phyloP scores from a whole-genome alignment of 2,113 vertebrate genomes.

The Sorex fumeus region DNA sequence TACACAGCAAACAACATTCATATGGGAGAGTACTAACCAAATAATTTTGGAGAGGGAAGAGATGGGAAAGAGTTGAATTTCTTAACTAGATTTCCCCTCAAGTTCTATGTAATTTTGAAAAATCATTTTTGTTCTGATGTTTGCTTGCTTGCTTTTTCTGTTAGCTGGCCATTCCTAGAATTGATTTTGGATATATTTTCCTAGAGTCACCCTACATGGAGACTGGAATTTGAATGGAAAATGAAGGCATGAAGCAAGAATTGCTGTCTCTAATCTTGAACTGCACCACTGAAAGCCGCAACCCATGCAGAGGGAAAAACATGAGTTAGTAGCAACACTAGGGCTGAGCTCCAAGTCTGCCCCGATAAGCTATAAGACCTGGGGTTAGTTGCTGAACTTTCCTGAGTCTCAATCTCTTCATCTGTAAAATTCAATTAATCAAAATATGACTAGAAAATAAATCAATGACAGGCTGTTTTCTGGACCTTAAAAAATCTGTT shows the following conservation, averaged over 20 bases:
- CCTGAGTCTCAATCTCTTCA: constrained; percentile 29
- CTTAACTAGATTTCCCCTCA: neutral
- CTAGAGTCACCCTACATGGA: neutral
- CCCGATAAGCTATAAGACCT: neutral
- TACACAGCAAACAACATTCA: neutral
- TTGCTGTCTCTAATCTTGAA: neutral
- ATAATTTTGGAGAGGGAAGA: neutral
- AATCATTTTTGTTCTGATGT: neutral
- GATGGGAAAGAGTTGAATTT: neutral
- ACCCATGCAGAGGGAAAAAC: too few species aligned
- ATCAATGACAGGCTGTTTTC: neutral
- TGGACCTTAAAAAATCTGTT: neutral
- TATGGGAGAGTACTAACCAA: neutral
- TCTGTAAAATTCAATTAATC: constrained; percentile 11
- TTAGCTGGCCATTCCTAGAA: neutral
- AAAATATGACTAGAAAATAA: neutral
- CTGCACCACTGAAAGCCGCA: neutral
- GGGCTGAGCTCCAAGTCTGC: neutral
- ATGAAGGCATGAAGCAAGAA: neutral
- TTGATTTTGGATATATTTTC: neutral
- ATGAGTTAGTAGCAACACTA: neutral
- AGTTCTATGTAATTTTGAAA: neutral
- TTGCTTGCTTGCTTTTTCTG: neutral
- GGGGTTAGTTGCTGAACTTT: neutral
- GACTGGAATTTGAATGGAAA: neutral